These are phyloP conservation scores for Fringilla coelebs DNA, from an alignment of 2,797 vertebrate species.

Conservation along the genomic window DNA sequence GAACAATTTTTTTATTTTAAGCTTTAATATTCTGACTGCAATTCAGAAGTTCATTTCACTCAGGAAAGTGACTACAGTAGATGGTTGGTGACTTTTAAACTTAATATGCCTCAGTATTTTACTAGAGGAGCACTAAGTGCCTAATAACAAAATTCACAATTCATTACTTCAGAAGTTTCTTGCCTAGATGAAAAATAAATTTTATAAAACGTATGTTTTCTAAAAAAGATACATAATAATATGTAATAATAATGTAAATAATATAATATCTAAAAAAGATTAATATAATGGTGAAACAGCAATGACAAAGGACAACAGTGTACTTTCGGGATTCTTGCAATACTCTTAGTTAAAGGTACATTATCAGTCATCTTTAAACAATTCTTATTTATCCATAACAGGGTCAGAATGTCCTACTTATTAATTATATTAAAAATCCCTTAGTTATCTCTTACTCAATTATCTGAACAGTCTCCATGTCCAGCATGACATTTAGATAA, in stretches of 20 bases:
- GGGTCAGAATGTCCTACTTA: not conserved
- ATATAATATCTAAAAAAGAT: not conserved
- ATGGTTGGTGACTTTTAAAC: not conserved
- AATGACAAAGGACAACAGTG: not conserved
- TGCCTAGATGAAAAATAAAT: not conserved
- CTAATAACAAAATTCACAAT: not conserved
- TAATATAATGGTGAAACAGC: not conserved
- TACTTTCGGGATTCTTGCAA: not conserved
- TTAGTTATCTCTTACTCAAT: constrained; percentile 21
- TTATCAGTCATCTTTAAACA: not conserved
- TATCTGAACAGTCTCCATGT: not conserved
- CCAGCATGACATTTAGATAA: constrained; percentile 47
- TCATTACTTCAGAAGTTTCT: not conserved
- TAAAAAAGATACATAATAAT: not conserved
- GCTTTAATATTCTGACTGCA: not conserved
- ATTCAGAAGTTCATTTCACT: not conserved
- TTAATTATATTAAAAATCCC: constrained; percentile 6
- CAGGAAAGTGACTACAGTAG: not conserved
- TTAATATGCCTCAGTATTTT: not conserved
- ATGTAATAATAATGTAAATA: not conserved
- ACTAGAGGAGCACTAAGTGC: not conserved
- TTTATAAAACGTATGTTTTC: not conserved
- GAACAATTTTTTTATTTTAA: not conserved
- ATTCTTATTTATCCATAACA: not conserved
- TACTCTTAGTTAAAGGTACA: not conserved